phyloP scores from a whole-genome alignment of 2,797 vertebrate genomes.

The Macroramphosus scolopax region DNA sequence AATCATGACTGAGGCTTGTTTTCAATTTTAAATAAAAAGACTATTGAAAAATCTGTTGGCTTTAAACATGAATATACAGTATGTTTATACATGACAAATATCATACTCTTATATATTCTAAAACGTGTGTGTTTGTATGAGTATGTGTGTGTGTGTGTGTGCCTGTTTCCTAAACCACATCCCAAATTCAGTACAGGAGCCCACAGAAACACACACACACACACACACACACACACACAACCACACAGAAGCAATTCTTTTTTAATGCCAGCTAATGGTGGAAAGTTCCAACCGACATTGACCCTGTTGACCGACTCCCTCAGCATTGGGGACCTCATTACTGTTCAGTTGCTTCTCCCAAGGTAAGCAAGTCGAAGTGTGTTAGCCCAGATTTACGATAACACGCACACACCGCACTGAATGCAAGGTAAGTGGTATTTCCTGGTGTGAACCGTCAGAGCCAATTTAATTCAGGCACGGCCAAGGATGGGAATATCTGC shows the following conservation, averaged over 20 bases:
- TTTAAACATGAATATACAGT: no score
- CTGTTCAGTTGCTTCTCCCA: slow-evolving; percentile 4
- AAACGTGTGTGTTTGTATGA: slow-evolving; percentile 1
- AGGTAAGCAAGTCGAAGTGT: slow-evolving; percentile 3
- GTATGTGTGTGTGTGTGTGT: slow-evolving; percentile 1
- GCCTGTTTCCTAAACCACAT: no score
- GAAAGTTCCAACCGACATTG: background rate
- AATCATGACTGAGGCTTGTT: no score
- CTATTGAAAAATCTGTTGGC: no score
- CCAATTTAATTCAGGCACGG: slow-evolving; percentile 36
- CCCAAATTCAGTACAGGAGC: no score
- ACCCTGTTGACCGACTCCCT: background rate
- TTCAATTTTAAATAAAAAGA: no score
- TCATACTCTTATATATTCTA: no score
- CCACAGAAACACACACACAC: no score
- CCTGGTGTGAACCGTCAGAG: slow-evolving; percentile 30
- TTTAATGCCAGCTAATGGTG: no score
- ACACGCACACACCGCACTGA: slow-evolving; percentile 4
- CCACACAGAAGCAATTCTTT: background rate
- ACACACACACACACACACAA: no score
- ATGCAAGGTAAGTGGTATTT: slow-evolving; percentile 38
- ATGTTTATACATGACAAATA: no score
- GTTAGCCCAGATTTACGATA: slow-evolving; percentile 4
- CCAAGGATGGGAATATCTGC: slow-evolving; percentile 29
- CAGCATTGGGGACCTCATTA: background rate